Conservation (phyloP, 2,797 vertebrate species). For the Poecile montanus region DNA sequence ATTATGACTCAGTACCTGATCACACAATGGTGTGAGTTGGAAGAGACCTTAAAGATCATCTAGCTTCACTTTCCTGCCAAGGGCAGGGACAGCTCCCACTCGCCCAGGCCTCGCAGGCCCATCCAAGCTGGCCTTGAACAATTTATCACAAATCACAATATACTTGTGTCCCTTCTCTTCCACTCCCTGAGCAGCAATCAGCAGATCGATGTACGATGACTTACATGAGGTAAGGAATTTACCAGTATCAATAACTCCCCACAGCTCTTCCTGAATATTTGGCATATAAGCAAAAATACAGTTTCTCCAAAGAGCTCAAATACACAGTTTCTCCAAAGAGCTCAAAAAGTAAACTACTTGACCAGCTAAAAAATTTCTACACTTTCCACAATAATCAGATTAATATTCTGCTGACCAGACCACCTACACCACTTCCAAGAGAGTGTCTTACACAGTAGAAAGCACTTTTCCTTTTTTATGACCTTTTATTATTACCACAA, state of each 20-base stretch:
- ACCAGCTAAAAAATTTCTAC: not conserved
- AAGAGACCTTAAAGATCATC: not conserved
- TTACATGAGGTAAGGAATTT: not conserved
- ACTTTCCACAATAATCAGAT: not conserved
- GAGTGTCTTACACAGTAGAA: not conserved
- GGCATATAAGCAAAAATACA: not conserved
- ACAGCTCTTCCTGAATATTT: not conserved
- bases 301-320: not conserved
- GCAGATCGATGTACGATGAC: fast-evolving
- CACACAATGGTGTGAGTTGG: not conserved
- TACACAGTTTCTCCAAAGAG: not conserved
- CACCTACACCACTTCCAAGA: not conserved
- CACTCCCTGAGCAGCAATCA: not conserved
- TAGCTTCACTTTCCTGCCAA: not conserved
- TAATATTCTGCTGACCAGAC: not conserved
- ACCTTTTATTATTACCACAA: not conserved
- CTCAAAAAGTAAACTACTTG: not conserved
- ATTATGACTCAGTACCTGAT: not conserved
- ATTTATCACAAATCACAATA: not conserved
- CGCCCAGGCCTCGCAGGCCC: not conserved
- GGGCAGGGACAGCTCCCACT: not conserved
- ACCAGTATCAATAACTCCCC: not conserved
- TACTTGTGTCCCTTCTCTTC: not conserved
- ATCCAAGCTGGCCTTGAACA: not conserved
- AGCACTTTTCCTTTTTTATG: not conserved